Evolutionary conservation across 1,140 invertebrate species (phyloP), one percentile per base, ranked within the genome.

Genomic region (Drosophila watanabei): DNA sequence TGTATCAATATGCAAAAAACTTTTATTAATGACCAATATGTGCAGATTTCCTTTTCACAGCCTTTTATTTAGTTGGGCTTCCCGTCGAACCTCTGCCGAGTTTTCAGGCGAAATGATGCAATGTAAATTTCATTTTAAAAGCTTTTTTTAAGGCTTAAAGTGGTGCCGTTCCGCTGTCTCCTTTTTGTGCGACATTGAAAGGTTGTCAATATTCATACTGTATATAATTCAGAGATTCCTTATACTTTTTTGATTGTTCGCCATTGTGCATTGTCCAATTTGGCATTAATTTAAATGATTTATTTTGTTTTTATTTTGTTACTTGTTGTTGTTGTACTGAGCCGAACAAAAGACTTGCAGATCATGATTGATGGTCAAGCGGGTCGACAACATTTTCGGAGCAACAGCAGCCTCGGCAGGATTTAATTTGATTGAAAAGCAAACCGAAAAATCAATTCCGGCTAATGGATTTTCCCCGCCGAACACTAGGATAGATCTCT

Each of bases 11-110:
- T 79, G 82, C 64, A 78, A 80, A 80, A 86, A 84, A 81, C 76
- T 89, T 89, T 89, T 84, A 88, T 88, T 89, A 88, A 88, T 88
- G 85, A 89, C 78, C 84, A 89, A 85, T 88, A 89, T 84, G 84
- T 68, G 77, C 78, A 88, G 81, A 88, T 88, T 88, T 89, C 78
- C 81, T 79, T 89, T 84, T 88, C 69, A 84, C 73, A 78, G 85
- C 64, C 60, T 54, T 83, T 80, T 80, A 87, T 83, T 82, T 88
- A 78, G 75, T 77, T 69, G 24, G 28, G 39, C 18, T 30, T 37
- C 20, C 63, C 48, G 48, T n/a, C 6, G 28, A 52, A 32, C 45
- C 18, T 14, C 24, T 28, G 16, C 66, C n/a, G 35, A 41, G 20
- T 70, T 33, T 72, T 52, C 56, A 14, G 16, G 48, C 41, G 73